Evolutionary conservation across 2,113 vertebrate genomes (phyloP).

Genomic region (Coryphaenoides rupestris): DNA sequence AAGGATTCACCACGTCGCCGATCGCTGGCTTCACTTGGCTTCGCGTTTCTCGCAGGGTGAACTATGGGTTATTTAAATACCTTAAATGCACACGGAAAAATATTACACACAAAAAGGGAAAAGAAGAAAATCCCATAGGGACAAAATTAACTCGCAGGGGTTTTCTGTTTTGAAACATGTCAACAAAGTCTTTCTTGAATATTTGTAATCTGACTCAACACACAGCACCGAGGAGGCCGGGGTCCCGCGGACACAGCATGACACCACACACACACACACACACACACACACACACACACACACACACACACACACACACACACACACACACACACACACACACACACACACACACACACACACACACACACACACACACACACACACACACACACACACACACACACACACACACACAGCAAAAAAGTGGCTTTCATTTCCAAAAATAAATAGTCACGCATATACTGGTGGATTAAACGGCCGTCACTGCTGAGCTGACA

Average conservation of each 20-base stretch:
- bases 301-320: constrained; percentile 1
- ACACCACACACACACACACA: constrained; percentile 9
- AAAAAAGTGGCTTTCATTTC: constrained; percentile 66
- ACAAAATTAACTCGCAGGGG: constrained; percentile 75
- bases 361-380: constrained; percentile 14
- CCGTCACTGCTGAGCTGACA: constrained; percentile 51
- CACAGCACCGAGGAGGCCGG: constrained; percentile 57
- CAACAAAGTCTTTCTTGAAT: constrained; percentile 50
- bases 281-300: constrained; percentile 15
- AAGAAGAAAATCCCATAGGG: constrained; percentile 82
- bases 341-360: constrained; percentile 14
- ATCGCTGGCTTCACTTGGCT: too few species aligned
- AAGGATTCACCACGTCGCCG: too few species aligned
- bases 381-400: constrained; percentile 13
- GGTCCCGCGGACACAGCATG: constrained; percentile 67
- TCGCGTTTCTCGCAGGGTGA: not conserved
- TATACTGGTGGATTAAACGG: constrained; percentile 57
- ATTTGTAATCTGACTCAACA: constrained; percentile 66
- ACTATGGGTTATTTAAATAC: not conserved
- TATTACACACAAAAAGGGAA: constrained; percentile 6
- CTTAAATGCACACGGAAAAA: not conserved
- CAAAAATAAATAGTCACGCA: constrained; percentile 72
- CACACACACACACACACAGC: constrained; percentile 37
- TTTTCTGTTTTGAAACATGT: constrained; percentile 12
- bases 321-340: constrained; percentile 14